phyloP scores from a whole-genome alignment of 2,888 invertebrate genomes.

The Hoplodrina ambigua region DNA sequence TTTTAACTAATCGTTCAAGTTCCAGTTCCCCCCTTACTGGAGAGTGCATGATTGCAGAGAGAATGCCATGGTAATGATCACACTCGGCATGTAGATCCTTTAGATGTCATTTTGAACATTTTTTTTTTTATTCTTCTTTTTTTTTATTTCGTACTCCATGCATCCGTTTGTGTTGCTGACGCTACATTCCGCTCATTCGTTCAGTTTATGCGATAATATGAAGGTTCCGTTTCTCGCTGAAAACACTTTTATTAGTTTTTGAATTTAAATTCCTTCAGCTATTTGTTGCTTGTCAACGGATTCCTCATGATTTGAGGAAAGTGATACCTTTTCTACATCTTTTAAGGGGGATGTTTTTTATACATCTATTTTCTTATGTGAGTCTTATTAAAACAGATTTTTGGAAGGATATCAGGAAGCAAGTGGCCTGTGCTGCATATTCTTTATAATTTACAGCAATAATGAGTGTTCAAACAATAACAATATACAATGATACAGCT shows the following conservation, averaged over 20 bases:
- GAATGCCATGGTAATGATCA: too few relatives aligned
- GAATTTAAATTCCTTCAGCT: slow-evolving; percentile 66
- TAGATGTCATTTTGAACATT: not conserved
- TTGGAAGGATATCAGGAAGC: not conserved
- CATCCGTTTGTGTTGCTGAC: slow-evolving; percentile 53
- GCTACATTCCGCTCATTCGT: slow-evolving; percentile 63
- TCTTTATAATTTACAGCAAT: too few relatives aligned
- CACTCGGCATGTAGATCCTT: too few relatives aligned
- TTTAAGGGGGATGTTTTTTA: slow-evolving; percentile 8
- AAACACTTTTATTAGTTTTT: slow-evolving; percentile 71
- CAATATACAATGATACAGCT: too few relatives aligned
- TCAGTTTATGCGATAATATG: slow-evolving; percentile 75
- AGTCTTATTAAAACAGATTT: not conserved
- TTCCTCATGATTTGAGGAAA: slow-evolving; percentile 55
- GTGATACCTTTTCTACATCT: slow-evolving; percentile 27
- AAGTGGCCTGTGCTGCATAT: too few relatives aligned
- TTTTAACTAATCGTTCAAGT: too few relatives aligned
- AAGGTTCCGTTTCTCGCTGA: slow-evolving; percentile 64
- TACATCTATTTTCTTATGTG: not conserved
- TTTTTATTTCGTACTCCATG: not conserved
- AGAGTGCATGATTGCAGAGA: too few relatives aligned
- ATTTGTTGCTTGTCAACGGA: slow-evolving; percentile 64
- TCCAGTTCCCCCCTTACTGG: too few relatives aligned
- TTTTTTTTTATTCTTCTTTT: not conserved
- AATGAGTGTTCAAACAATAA: too few relatives aligned